Percentiles rank a stretch among this genome's conserved stretches.
Evolutionary conservation across 2,797 vertebrate genomes (phyloP).

Genomic region (Coregonus ussuriensis): DNA sequence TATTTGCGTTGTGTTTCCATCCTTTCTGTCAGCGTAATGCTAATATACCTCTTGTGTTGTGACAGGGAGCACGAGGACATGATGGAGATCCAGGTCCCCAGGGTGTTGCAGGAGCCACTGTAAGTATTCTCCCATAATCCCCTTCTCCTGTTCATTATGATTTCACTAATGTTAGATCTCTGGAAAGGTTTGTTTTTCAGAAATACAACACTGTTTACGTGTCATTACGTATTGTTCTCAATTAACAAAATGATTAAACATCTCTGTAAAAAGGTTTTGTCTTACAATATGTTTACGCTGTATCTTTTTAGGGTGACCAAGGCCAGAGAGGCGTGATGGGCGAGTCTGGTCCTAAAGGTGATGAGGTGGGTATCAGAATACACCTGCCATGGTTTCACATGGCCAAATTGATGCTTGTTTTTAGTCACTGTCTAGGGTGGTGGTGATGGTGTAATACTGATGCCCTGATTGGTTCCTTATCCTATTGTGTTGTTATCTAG

Average conservation of each 20-base stretch:
- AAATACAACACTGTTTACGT: not conserved
- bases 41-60: conserved; percentile 5
- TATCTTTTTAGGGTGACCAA: conserved; percentile 83
- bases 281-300: conserved; percentile 29
- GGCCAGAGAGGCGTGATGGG: conserved; percentile 89
- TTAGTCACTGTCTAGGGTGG: not conserved
- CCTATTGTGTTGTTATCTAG: conserved; percentile 61
- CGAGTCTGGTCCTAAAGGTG: conserved; percentile 88
- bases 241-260: not conserved
- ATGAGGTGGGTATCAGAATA: conserved; percentile 74
- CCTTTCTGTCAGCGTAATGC: not conserved
- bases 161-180: conserved; percentile 4
- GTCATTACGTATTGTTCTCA: not conserved
- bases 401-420: not conserved
- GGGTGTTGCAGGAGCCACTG: conserved; percentile 86
- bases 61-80: conserved; percentile 86
- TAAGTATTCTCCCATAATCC: conserved; percentile 67
- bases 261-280: conserved; percentile 18
- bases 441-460: not conserved
- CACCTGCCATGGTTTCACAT: not conserved
- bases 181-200: not conserved
- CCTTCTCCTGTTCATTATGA: not conserved
- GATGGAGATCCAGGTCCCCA: conserved; percentile 91
- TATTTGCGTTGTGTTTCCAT: not conserved
- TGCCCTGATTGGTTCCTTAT: not conserved